These are phyloP conservation scores for Ostrea edulis DNA, from an alignment of 1,140 invertebrate species.

Conservation along the genomic window DNA sequence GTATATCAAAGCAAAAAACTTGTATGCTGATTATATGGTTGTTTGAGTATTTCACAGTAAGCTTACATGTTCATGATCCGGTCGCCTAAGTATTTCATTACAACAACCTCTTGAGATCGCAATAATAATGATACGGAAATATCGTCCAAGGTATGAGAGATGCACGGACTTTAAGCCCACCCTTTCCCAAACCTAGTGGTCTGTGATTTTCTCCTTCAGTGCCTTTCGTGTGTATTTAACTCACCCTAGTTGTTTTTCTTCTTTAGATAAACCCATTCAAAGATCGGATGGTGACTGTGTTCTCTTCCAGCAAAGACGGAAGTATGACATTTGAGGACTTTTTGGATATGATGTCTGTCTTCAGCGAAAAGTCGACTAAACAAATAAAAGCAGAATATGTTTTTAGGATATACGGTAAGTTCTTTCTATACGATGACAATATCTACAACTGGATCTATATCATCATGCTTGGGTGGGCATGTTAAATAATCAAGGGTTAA, in stretches of 20 bases:
- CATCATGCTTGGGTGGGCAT: no score
- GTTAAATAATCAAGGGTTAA: no score
- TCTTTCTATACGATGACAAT: no score
- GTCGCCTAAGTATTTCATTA: not conserved
- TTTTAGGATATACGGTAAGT: conserved; percentile 68
- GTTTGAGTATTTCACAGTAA: not conserved
- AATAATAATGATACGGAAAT: not conserved
- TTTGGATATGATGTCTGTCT: conserved; percentile 70
- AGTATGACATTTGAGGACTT: conserved; percentile 78
- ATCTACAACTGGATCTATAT: no score
- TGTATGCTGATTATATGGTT: no score
- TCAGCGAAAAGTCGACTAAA: conserved; percentile 63
- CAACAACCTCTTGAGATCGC: not conserved
- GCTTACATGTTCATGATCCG: not conserved
- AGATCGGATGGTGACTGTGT: conserved; percentile 66
- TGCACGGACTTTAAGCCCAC: not conserved
- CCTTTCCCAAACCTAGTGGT: not conserved
- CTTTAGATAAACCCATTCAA: conserved; percentile 68
- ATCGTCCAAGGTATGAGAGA: no score
- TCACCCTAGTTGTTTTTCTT: not conserved
- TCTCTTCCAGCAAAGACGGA: conserved; percentile 60
- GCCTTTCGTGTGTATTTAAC: not conserved
- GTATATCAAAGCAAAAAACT: no score
- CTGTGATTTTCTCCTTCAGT: not conserved
- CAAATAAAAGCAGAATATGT: conserved; percentile 67